Evolutionary conservation across 2,888 invertebrate genomes (phyloP), one percentile per base, ranked within the genome.

Genomic region (Luffia ferchaultella): DNA sequence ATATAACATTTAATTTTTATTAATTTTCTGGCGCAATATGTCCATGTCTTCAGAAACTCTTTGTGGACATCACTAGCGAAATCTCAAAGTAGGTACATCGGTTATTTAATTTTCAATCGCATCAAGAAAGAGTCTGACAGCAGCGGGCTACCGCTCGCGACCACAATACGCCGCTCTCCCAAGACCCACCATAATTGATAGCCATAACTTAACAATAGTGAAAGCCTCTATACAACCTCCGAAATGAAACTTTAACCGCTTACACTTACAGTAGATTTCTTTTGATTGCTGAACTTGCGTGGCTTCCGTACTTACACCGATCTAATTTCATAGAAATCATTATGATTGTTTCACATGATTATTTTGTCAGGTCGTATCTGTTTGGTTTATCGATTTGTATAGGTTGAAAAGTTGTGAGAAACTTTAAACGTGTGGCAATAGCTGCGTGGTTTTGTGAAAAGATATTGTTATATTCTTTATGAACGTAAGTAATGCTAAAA

Each of bases 311-410:
- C 73, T 83, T 83, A 83, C 79, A 67, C 69, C 68, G 69, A 68
- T 73, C 77, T 78, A 78, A 77, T 80, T 82, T 82, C 76, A 77
- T 64, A 74, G 80, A 73, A 75, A 72, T 74, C 73, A 65, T 76
- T 75, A 82, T 79, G 80, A 80, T 79, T 82, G 79, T 83, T 83
- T 83, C 83, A 78, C 80, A 80, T 83, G 78, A 82, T 82, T 83
- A 80, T 30, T 30, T 30, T 30, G 5, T 30, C 12, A 12, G 3
- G 30, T 30, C 12, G 30, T 30, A n/a, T n/a, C n/a, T n/a, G n/a
- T n/a, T n/a, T n/a, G n/a, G n/a, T n/a, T n/a, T n/a, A n/a, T n/a
- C n/a, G n/a, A n/a, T n/a, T n/a, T n/a, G n/a, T n/a, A n/a, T n/a
- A n/a, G n/a, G n/a, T n/a, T n/a, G n/a, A n/a, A n/a, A n/a, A n/a